phyloP scores from a whole-genome alignment of 2,888 invertebrate species.

The Stenodera caucasica region DNA sequence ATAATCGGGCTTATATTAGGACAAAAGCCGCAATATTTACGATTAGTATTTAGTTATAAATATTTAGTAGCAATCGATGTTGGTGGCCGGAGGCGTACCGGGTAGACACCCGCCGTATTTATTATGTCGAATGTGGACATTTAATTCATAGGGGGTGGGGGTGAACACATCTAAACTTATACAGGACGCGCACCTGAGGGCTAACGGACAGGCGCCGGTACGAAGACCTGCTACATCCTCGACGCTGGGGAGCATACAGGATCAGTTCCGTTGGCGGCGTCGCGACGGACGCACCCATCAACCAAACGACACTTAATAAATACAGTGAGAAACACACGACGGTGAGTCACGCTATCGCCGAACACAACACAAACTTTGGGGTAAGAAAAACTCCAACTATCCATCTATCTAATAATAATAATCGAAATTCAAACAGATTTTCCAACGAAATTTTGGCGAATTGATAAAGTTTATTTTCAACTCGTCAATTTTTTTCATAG shows the following conservation, averaged over 20 bases:
- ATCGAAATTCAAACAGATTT: too few species aligned
- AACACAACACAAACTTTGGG: too few species aligned
- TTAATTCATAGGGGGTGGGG: slow-evolving; percentile 36
- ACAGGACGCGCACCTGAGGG: slow-evolving; percentile 43
- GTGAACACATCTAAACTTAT: slow-evolving; percentile 15
- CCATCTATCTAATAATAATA: too few species aligned
- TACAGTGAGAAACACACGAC: neutral
- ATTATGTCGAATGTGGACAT: slow-evolving; percentile 43
- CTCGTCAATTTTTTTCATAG: neutral
- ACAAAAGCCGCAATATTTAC: neutral
- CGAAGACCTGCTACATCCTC: slow-evolving; percentile 41
- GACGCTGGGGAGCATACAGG: slow-evolving; percentile 42
- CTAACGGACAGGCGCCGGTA: slow-evolving; percentile 49
- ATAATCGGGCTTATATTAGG: neutral
- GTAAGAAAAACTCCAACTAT: neutral
- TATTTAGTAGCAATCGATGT: slow-evolving; percentile 22
- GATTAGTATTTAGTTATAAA: slow-evolving; percentile 17
- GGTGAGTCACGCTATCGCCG: neutral
- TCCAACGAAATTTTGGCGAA: neutral
- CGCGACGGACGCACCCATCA: slow-evolving; percentile 52
- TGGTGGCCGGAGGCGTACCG: slow-evolving; percentile 18
- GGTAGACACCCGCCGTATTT: slow-evolving; percentile 27
- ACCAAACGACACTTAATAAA: neutral
- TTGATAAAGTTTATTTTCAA: neutral
- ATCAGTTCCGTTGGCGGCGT: slow-evolving; percentile 55